Evolutionary conservation across 2,113 vertebrate species (phyloP).

Genomic region (Daubentonia madagascariensis): DNA sequence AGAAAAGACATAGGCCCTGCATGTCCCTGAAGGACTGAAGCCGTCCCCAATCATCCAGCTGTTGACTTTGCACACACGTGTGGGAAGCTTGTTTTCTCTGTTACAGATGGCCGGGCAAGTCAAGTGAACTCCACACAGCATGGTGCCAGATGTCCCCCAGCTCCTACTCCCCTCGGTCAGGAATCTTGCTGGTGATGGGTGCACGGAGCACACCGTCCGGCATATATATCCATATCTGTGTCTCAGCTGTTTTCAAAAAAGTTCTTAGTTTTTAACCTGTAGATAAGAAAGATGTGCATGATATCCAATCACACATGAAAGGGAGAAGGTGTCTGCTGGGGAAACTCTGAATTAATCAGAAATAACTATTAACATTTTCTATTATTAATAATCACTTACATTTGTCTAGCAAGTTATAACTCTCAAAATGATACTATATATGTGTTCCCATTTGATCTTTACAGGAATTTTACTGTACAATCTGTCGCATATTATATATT

Average conservation of each 20-base stretch:
- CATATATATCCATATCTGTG: background rate
- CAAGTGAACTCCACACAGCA: slow-evolving; percentile 26
- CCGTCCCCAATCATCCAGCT: background rate
- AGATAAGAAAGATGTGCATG: background rate
- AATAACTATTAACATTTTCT: slow-evolving; percentile 20
- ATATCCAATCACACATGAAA: background rate
- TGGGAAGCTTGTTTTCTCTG: background rate
- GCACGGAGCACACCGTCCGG: background rate
- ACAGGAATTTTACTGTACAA: slow-evolving; percentile 24
- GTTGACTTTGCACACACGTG: background rate
- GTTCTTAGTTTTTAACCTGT: background rate
- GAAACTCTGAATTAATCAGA: background rate
- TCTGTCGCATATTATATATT: slow-evolving; percentile 17
- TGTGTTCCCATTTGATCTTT: slow-evolving; percentile 13
- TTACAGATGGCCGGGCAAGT: slow-evolving; percentile 55
- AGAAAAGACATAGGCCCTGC: background rate
- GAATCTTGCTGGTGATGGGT: background rate
- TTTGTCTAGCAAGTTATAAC: background rate
- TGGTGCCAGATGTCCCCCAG: background rate
- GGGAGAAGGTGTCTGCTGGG: background rate
- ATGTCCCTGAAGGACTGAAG: background rate
- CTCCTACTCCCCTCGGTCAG: background rate
- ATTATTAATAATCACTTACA: background rate
- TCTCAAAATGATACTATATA: background rate
- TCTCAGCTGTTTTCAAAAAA: background rate